These are phyloP conservation scores for Platysternon megacephalum DNA, from an alignment of 2,113 vertebrate genomes.

Conservation along the genomic window DNA sequence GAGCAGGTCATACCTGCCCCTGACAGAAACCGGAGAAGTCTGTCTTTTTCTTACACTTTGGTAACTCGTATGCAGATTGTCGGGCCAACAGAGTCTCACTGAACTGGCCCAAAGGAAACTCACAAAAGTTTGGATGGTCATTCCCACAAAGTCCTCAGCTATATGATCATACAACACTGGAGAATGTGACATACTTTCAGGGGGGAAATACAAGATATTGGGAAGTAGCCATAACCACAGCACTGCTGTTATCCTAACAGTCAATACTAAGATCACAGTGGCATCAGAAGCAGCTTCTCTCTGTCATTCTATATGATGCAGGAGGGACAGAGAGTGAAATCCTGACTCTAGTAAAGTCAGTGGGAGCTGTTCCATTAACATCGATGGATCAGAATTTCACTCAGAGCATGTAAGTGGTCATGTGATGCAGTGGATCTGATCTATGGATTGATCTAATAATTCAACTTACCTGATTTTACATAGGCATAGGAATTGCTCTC, in stretches of 20 bases:
- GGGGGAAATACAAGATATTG: not conserved
- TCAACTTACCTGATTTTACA: constrained; percentile 14
- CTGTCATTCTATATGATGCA: not conserved
- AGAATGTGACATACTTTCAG: not conserved
- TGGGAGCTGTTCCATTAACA: not conserved
- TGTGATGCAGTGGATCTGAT: not conserved
- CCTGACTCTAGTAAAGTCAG: not conserved
- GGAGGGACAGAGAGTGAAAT: not conserved
- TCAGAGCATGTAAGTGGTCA: not conserved
- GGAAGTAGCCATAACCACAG: not conserved
- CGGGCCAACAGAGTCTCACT: not conserved
- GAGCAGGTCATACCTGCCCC: not conserved
- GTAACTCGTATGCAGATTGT: not conserved
- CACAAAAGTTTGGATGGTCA: not conserved
- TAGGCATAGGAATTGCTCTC: not conserved
- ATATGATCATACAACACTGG: not conserved
- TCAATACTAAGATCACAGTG: not conserved
- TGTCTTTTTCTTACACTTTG: not conserved
- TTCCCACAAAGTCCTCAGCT: not conserved
- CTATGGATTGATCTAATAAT: not conserved
- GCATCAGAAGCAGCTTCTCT: not conserved
- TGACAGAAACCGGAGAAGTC: not conserved
- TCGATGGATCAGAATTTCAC: not conserved
- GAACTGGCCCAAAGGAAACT: not conserved
- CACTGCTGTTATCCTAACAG: not conserved